Evolutionary conservation across 2,888 invertebrate species (phyloP).

Genomic region (Eumacrocentrus americanus): DNA sequence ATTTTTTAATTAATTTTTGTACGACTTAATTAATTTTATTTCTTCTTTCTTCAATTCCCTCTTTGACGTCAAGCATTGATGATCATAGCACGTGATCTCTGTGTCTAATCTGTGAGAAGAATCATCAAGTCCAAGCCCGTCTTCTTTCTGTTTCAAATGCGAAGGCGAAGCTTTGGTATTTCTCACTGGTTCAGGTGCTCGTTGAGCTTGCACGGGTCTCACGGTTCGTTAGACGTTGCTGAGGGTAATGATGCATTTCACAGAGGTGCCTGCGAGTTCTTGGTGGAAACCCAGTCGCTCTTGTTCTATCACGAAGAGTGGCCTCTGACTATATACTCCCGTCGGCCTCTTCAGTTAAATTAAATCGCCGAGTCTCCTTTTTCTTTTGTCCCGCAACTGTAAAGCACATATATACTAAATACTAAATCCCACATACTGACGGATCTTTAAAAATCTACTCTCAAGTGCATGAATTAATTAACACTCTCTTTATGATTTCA

Average conservation of each 20-base stretch:
- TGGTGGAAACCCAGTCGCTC: conserved; percentile 18
- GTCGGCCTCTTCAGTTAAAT: conserved; percentile 16
- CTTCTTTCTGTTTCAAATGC: neutral
- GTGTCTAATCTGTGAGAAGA: neutral
- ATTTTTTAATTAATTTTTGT: neutral
- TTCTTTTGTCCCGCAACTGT: neutral
- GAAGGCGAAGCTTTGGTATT: conserved; percentile 13
- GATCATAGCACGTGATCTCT: neutral
- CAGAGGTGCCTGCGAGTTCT: conserved; percentile 28
- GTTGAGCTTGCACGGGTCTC: conserved; percentile 33
- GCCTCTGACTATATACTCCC: conserved; percentile 9
- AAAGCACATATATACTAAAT: neutral
- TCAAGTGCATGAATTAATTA: neutral
- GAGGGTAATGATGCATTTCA: conserved; percentile 43
- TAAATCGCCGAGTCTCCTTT: conserved; percentile 15
- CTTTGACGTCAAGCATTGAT: neutral
- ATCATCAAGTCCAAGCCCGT: neutral
- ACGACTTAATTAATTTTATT: neutral
- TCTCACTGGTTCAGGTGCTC: conserved; percentile 13
- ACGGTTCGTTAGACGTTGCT: conserved; percentile 42
- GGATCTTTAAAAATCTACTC: neutral
- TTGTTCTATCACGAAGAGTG: conserved; percentile 18
- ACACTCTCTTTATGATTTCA: neutral
- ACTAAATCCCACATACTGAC: too few relatives aligned
- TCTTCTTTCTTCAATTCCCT: neutral